These are phyloP conservation scores for Rhabditoides inermis DNA, from an alignment of 2,888 invertebrate species.

Conservation along the genomic window DNA sequence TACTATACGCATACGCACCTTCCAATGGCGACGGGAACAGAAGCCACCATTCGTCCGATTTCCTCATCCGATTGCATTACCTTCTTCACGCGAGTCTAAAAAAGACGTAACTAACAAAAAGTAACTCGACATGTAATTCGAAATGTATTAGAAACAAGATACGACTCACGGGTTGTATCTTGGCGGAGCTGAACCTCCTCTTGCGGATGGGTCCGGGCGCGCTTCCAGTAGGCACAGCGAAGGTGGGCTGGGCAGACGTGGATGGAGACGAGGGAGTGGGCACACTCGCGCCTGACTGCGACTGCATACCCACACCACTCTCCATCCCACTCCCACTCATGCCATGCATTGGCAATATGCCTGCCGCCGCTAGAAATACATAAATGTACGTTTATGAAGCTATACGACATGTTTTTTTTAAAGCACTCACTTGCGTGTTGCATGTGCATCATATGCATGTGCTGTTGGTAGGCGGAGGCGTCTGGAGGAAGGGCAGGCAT, in stretches of 20 bases:
- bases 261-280: too few species aligned
- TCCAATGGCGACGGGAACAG: conserved; percentile 87
- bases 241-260: too few species aligned
- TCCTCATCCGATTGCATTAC: conserved; percentile 99
- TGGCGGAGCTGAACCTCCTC: conserved; percentile 45
- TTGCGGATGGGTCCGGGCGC: conserved; percentile 37
- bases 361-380: too few species aligned
- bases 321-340: too few species aligned
- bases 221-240: background rate
- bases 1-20: too few species aligned
- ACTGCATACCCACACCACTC: too few species aligned
- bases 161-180: conserved; percentile 44
- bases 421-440: too few species aligned
- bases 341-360: too few species aligned
- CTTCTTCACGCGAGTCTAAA: conserved; percentile 77
- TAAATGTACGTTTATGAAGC: too few species aligned
- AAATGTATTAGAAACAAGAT: background rate
- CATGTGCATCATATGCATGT: too few species aligned
- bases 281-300: too few species aligned
- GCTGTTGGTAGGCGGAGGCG: background rate
- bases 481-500: background rate
- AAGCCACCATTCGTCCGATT: conserved; percentile 97
- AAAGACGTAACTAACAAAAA: conserved; percentile 1
- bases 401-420: too few species aligned
- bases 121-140: background rate